Conservation (phyloP, 2,113 vertebrate genomes). For the Pyxicephalus adspersus region DNA sequence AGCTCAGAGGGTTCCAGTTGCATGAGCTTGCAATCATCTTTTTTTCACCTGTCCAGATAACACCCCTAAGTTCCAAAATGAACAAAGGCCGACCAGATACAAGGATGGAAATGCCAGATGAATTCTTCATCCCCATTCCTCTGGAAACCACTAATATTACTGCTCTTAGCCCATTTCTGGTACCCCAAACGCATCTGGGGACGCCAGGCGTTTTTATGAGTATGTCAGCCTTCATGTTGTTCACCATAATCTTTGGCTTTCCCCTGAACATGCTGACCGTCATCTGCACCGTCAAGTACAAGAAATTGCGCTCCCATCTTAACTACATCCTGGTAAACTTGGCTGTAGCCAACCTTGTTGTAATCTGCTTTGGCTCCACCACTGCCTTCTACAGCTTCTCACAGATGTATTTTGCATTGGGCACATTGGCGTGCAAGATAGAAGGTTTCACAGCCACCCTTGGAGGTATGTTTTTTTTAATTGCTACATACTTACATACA, state of each 20-base stretch:
- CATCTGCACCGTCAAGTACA: conserved; percentile 70
- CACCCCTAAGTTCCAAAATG: conserved; percentile 60
- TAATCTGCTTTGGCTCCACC: conserved; percentile 70
- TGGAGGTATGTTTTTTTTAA: conserved; percentile 66
- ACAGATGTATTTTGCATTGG: conserved; percentile 72
- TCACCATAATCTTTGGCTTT: conserved; percentile 65
- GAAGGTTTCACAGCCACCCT: conserved; percentile 75
- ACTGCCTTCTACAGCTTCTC: conserved; percentile 72
- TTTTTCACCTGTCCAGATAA: not conserved
- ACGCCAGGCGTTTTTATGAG: conserved; percentile 62
- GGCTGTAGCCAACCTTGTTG: conserved; percentile 74
- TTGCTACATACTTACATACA: too few relatives aligned
- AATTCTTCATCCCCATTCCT: conserved; percentile 74
- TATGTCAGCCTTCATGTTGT: conserved; percentile 74
- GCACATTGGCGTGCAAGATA: conserved; percentile 72
- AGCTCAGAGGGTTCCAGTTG: not conserved
- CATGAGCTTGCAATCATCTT: conserved; percentile 8
- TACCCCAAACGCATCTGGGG: conserved; percentile 79
- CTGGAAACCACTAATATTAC: conserved; percentile 73
- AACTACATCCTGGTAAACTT: conserved; percentile 83
- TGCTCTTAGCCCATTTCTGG: conserved; percentile 72
- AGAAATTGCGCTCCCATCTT: conserved; percentile 78
- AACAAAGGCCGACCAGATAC: conserved; percentile 57
- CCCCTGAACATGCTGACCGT: conserved; percentile 72
- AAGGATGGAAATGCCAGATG: conserved; percentile 67